phyloP scores from a whole-genome alignment of 2,113 vertebrate genomes.

The Oncorhynchus nerka region DNA sequence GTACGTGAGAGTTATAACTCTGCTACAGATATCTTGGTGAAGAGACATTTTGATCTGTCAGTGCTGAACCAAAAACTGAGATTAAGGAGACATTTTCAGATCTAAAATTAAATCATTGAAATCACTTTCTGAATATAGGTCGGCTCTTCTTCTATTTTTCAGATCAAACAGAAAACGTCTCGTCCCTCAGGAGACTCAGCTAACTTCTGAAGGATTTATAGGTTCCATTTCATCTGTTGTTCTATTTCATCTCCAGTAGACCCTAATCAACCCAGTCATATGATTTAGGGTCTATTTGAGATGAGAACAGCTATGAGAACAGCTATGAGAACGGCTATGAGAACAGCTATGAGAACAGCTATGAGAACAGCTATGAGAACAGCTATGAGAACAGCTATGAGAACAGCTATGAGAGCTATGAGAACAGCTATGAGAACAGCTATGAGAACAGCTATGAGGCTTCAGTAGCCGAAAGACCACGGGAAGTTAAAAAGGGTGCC shows the following conservation, averaged over 20 bases:
- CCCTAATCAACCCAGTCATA: background rate
- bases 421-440: too few relatives aligned
- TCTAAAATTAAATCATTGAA: background rate
- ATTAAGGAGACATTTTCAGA: background rate
- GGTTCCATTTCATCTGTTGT: conserved; percentile 30
- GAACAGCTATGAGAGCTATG: too few relatives aligned
- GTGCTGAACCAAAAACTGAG: background rate
- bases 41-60: too few relatives aligned
- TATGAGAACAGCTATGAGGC: too few relatives aligned
- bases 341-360: too few relatives aligned
- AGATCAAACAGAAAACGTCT: conserved; percentile 32
- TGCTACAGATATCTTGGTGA: too few relatives aligned
- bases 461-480: too few relatives aligned
- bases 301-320: background rate
- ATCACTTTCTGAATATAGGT: conserved; percentile 27
- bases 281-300: background rate
- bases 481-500: too few relatives aligned
- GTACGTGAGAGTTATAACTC: too few relatives aligned
- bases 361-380: too few relatives aligned
- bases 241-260: conserved; percentile 3
- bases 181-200: conserved; percentile 11
- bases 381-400: too few relatives aligned
- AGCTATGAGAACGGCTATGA: too few relatives aligned
- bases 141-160: conserved; percentile 9
- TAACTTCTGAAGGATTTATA: conserved; percentile 1